Evolutionary conservation across 2,888 invertebrate species (phyloP).

Genomic region (Punctoribates punctum): DNA sequence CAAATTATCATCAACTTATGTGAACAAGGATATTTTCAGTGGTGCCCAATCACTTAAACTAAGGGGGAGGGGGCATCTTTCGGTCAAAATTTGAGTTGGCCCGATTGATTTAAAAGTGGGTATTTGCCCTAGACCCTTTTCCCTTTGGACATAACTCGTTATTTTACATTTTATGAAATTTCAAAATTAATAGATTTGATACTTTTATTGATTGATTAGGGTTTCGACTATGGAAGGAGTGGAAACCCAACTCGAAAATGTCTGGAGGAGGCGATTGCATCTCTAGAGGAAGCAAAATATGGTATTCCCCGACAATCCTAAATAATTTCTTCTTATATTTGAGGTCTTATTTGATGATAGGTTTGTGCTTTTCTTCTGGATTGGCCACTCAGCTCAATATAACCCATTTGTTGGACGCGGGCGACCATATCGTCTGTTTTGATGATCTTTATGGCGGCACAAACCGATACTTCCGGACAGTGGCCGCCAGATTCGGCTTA

Average conservation of each 20-base stretch:
- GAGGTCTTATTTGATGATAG: background rate
- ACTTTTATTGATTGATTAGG: conserved; percentile 50
- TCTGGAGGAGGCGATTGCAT: conserved; percentile 81
- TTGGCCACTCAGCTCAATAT: conserved; percentile 78
- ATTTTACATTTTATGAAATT: background rate
- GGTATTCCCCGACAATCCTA: conserved; percentile 54
- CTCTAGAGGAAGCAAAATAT: conserved; percentile 80
- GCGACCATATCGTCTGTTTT: conserved; percentile 84
- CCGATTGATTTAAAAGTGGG: no score
- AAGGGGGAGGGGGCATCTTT: no score
- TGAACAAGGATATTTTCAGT: no score
- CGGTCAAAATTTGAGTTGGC: no score
- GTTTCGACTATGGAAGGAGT: conserved; percentile 85
- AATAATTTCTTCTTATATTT: background rate
- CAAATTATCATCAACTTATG: no score
- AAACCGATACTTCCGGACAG: conserved; percentile 64
- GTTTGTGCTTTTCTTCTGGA: conserved; percentile 75
- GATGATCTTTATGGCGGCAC: conserved; percentile 69
- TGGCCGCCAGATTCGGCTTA: conserved; percentile 64
- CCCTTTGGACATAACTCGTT: no score
- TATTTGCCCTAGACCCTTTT: no score
- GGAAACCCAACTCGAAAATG: conserved; percentile 89
- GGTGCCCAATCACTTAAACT: no score
- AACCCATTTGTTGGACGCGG: conserved; percentile 66
- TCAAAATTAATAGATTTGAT: background rate